These are phyloP conservation scores for Eretmocerus hayati DNA, from an alignment of 2,888 invertebrate genomes.

Conservation along the genomic window DNA sequence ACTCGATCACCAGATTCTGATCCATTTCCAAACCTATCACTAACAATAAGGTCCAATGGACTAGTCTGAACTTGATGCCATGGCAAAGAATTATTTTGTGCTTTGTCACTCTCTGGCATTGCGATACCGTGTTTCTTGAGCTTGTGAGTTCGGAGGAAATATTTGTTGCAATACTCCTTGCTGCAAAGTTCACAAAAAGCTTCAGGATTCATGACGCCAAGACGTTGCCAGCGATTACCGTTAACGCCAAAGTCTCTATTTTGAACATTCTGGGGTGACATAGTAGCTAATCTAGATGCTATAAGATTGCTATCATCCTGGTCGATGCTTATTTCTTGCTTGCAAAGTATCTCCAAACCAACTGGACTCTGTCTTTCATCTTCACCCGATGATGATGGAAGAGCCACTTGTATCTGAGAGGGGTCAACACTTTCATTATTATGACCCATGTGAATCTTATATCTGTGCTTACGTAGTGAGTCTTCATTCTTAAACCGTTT, in stretches of 20 bases:
- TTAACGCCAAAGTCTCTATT: conserved; percentile 67
- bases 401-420: conserved; percentile 20
- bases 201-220: conserved; percentile 78
- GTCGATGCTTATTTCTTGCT: conserved; percentile 41
- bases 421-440: conserved; percentile 27
- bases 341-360: conserved; percentile 39
- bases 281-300: conserved; percentile 29
- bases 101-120: conserved; percentile 55
- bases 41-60: conserved; percentile 70
- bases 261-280: conserved; percentile 50
- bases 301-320: conserved; percentile 39
- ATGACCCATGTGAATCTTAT: conserved; percentile 56
- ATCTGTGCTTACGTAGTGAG: conserved; percentile 63
- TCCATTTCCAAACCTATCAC: conserved; percentile 52
- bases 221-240: conserved; percentile 64
- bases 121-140: conserved; percentile 86
- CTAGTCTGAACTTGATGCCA: conserved; percentile 62
- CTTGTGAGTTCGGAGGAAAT: conserved; percentile 86
- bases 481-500: conserved; percentile 69
- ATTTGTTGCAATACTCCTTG: conserved; percentile 89
- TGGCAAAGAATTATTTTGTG: conserved; percentile 39
- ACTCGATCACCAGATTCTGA: conserved; percentile 49
- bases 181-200: conserved; percentile 92
- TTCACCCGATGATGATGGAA: conserved; percentile 25
- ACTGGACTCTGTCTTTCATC: conserved; percentile 37